Base-by-base conservation (phyloP, 2,888 invertebrate genomes). In the Acanthosepion lycidas region DNA sequence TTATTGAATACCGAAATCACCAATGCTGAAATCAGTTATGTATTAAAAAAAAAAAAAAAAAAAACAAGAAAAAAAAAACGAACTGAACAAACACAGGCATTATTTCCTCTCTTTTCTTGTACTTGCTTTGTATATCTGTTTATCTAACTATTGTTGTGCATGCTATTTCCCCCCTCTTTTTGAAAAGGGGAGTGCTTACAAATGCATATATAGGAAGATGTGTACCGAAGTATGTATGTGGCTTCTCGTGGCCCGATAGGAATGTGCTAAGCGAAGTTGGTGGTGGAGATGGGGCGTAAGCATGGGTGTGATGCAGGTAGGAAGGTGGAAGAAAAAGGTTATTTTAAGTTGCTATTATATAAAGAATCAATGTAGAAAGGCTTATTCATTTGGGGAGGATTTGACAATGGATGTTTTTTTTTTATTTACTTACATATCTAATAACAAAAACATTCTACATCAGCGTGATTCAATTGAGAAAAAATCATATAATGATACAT, bases 341-440 rank as follows among this genome's bases (percentile, higher is more conserved):
- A 78, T 78, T 78, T 78, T 78, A 78, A 78, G 78, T 78, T 78
- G 78, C 78, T 78, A 78, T 78, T 78, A 78, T 78, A 78, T 33
- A 78, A 78, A 78, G 78, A 59, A 59, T 59, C 59, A 23, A 59
- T 59, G 59, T 59, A 20, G 59, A 78, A 78, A 33, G 33, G 78
- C 78, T 78, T 78, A 78, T 78, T 78, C 78, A 59, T 78, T 78
- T 78, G n/a, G 78, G 78, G n/a, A 78, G 78, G 78, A 78, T n/a
- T n/a, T 78, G 78, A 78, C 78, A 78, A 78, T 78, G 78, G 78
- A 8, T 33, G 33, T 20, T n/a, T n/a, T 78, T 78, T 78, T 78
- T 78, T n/a, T 78, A 78, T 78, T 78, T 78, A n/a, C 78, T 33
- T 78, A 78, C 78, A 78, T 78, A 78, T 78, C 78, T 33, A 78